phyloP scores from a whole-genome alignment of 1,140 invertebrate genomes.

The Eulimnadia texana region DNA sequence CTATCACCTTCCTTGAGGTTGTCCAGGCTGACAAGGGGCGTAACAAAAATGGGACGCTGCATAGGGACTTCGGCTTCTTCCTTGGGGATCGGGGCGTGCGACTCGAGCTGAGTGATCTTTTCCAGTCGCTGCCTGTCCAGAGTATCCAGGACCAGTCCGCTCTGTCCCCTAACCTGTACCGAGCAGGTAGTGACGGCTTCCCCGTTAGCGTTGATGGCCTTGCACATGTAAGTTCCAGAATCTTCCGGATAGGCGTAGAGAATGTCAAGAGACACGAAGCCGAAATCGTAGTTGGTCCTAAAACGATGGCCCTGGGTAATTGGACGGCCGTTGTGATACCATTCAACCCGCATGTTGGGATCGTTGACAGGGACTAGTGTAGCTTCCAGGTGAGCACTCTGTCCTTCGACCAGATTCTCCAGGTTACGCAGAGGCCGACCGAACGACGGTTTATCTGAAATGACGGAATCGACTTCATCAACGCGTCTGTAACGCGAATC shows the following conservation, averaged over 20 bases:
- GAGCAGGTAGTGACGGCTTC: conserved; percentile 66
- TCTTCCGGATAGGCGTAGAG: conserved; percentile 35
- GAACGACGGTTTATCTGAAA: conserved; percentile 73
- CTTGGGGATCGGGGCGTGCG: conserved; percentile 53
- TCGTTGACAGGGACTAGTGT: conserved; percentile 88
- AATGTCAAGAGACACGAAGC: conserved; percentile 39
- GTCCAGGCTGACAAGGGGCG: conserved; percentile 58
- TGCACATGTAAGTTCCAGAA: conserved; percentile 34
- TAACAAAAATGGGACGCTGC: conserved; percentile 72
- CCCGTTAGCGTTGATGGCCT: conserved; percentile 30
- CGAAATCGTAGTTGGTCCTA: conserved; percentile 38
- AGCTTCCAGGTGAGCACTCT: conserved; percentile 84
- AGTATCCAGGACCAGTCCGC: conserved; percentile 68
- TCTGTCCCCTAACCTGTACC: conserved; percentile 66
- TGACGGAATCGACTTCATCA: conserved; percentile 50
- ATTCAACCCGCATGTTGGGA: conserved; percentile 82
- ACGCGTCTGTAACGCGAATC: conserved; percentile 58
- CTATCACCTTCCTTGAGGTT: conserved; percentile 79
- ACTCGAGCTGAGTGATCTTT: conserved; percentile 79
- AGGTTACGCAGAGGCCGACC: conserved; percentile 69
- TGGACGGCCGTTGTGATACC: conserved; percentile 76
- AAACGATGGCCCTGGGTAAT: conserved; percentile 61
- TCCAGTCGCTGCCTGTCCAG: conserved; percentile 70
- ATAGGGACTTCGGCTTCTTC: conserved; percentile 58
- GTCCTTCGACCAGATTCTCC: conserved; percentile 60